Percentiles rank a stretch among this genome's conserved stretches.
Conservation (phyloP, 2,797 vertebrate genomes). For the Protosalanx chinensis region DNA sequence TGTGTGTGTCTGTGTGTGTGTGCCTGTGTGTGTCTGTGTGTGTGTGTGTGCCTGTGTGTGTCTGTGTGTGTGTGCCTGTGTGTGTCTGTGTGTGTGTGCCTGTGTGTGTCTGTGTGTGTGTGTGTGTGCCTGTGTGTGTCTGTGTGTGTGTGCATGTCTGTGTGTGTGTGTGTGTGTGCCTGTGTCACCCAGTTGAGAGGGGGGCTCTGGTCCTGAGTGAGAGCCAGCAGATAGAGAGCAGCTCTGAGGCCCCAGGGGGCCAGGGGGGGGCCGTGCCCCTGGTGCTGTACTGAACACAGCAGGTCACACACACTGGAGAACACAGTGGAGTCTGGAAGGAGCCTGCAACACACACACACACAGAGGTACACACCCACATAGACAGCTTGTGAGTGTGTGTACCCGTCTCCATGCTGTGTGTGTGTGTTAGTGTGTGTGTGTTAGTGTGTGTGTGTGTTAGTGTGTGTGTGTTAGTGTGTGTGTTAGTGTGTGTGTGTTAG, state of each 20-base stretch:
- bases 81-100: background rate
- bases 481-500: background rate
- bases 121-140: background rate
- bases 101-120: too few relatives aligned
- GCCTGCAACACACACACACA: slow-evolving; percentile 68
- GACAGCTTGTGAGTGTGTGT: background rate
- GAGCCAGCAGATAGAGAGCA: slow-evolving; percentile 84
- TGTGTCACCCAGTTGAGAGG: slow-evolving; percentile 73
- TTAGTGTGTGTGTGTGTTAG: background rate
- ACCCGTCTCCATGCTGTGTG: background rate
- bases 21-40: too few relatives aligned
- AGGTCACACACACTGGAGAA: slow-evolving; percentile 78
- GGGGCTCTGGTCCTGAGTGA: slow-evolving; percentile 78
- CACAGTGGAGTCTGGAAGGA: slow-evolving; percentile 81
- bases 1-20: background rate
- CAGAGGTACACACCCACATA: slow-evolving; percentile 3
- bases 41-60: background rate
- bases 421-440: background rate
- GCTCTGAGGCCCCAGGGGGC: slow-evolving; percentile 72
- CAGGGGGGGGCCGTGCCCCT: slow-evolving; percentile 67
- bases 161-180: too few relatives aligned
- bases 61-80: too few relatives aligned
- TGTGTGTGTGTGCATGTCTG: too few relatives aligned
- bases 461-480: too few relatives aligned
- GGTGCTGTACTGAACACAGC: slow-evolving; percentile 76